Percentiles rank a stretch among this genome's conserved stretches.
Conservation (phyloP, 2,888 invertebrate species). For the Volucella inanis region DNA sequence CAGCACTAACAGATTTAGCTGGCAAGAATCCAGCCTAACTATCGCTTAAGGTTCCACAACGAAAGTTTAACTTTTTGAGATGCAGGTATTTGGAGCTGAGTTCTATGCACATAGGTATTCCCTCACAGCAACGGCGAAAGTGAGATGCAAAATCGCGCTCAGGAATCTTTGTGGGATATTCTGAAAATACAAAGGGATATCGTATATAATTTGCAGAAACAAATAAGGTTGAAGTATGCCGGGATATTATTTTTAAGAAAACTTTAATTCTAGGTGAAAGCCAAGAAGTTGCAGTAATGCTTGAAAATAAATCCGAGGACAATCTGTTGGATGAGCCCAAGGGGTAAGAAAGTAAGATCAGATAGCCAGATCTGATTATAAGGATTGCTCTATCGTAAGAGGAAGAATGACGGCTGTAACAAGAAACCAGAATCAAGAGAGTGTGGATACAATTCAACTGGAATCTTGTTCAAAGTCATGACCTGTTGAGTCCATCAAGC, state of each 20-base stretch:
- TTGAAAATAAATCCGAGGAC: conserved; percentile 5
- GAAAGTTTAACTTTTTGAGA: conserved; percentile 12
- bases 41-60: conserved; percentile 54
- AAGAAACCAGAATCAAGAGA: conserved; percentile 3
- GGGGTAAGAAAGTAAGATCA: not conserved
- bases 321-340: not conserved
- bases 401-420: not conserved
- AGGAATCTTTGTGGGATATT: conserved; percentile 77
- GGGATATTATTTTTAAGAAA: conserved; percentile 20
- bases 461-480: conserved; percentile 8
- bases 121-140: conserved; percentile 76
- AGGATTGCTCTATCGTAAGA: not conserved
- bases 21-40: conserved; percentile 76
- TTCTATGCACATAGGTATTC: conserved; percentile 77
- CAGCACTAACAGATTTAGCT: conserved; percentile 69
- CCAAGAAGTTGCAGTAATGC: not conserved
- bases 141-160: conserved; percentile 78
- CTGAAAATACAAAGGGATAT: conserved; percentile 78
- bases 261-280: conserved; percentile 2
- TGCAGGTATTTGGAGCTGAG: conserved; percentile 79
- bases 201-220: conserved; percentile 45
- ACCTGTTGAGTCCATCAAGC: not conserved
- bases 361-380: not conserved
- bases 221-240: conserved; percentile 13
- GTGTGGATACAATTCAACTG: not conserved